A percentile compares a stretch with the other conserved stretches of the same genome.
phyloP scores from a whole-genome alignment of 2,888 invertebrate genomes.

The Altica lythri region DNA sequence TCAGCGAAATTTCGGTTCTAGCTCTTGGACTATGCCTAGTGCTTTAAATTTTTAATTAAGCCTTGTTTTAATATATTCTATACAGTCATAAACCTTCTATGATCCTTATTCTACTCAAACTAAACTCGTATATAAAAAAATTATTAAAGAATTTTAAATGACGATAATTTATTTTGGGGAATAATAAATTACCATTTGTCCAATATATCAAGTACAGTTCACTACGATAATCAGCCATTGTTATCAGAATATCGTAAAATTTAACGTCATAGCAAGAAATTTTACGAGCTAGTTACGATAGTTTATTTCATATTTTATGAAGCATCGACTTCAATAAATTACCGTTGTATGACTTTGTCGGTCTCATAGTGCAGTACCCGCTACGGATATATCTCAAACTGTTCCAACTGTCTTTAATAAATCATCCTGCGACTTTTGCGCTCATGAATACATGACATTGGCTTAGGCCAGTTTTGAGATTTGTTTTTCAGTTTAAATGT shows the following conservation, averaged over 20 bases:
- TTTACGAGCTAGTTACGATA: conserved; percentile 27
- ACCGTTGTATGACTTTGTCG: conserved; percentile 20
- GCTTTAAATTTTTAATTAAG: no score
- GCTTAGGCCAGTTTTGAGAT: neutral
- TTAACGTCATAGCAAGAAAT: conserved; percentile 12
- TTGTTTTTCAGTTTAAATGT: no score
- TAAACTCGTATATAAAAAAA: no score
- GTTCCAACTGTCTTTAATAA: conserved; percentile 23
- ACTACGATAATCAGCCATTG: conserved; percentile 8
- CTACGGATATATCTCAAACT: conserved; percentile 24
- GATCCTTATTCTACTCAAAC: no score
- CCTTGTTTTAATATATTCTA: no score
- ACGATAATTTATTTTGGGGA: no score
- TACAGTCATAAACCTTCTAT: no score
- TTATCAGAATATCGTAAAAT: conserved; percentile 7
- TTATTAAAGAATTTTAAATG: no score
- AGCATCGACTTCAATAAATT: conserved; percentile 17
- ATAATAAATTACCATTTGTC: neutral
- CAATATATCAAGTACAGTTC: neutral
- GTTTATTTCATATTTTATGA: conserved; percentile 23
- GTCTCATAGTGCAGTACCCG: conserved; percentile 8
- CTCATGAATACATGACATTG: conserved; percentile 22
- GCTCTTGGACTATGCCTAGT: no score
- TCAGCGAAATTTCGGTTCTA: no score
- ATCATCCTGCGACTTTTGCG: conserved; percentile 19